Evolutionary conservation across 2,888 invertebrate species (phyloP).

Genomic region (Slavum lentiscoides): DNA sequence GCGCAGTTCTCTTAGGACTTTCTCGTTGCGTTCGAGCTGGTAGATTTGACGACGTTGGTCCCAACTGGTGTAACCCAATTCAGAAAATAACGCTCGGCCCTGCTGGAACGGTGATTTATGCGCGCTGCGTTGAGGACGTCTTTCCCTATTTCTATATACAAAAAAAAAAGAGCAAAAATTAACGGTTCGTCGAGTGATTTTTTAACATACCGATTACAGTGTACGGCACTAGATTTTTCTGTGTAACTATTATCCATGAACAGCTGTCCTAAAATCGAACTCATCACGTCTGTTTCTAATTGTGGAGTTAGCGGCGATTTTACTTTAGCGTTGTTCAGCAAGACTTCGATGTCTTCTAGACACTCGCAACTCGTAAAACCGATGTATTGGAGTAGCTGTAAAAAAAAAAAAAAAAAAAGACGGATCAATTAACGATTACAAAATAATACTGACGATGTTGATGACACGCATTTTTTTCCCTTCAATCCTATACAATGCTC

Average conservation of each 20-base stretch:
- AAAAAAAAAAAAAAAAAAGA: slow-evolving; percentile 7
- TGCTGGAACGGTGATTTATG: slow-evolving; percentile 72
- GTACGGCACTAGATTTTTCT: slow-evolving; percentile 28
- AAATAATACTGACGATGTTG: background rate
- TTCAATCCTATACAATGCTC: no score
- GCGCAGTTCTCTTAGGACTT: slow-evolving; percentile 83
- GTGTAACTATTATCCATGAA: slow-evolving; percentile 80
- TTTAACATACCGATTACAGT: background rate
- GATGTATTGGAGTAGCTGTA: slow-evolving; percentile 83
- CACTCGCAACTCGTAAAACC: slow-evolving; percentile 92
- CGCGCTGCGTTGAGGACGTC: slow-evolving; percentile 46
- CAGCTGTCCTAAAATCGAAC: slow-evolving; percentile 80
- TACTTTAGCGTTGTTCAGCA: slow-evolving; percentile 76
- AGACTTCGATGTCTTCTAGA: slow-evolving; percentile 67
- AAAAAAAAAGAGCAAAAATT: background rate
- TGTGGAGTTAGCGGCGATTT: slow-evolving; percentile 74
- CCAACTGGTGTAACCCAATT: slow-evolving; percentile 88
- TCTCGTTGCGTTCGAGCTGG: slow-evolving; percentile 83
- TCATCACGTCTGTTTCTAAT: slow-evolving; percentile 83
- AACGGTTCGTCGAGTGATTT: slow-evolving; percentile 20
- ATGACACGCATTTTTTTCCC: no score
- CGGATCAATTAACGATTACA: background rate
- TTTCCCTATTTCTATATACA: slow-evolving; percentile 31
- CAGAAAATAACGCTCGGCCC: slow-evolving; percentile 86
- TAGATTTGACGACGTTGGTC: slow-evolving; percentile 83